Evolutionary conservation across 2,888 invertebrate genomes (phyloP).

Genomic region (Cabera pusaria): DNA sequence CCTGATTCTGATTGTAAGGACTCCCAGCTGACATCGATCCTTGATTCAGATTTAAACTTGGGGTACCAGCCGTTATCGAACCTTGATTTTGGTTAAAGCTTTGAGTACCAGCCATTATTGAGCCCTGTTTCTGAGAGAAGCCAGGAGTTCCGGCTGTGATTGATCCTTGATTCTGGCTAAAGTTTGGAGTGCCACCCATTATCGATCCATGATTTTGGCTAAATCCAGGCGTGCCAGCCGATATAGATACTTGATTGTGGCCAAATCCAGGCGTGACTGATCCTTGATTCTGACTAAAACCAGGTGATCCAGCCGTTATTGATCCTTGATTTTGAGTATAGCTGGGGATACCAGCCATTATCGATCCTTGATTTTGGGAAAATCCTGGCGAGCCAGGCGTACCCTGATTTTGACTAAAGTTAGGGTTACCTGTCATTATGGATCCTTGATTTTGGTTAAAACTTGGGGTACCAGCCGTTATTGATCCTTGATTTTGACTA

Average conservation of each 20-base stretch:
- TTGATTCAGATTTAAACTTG: slow-evolving; percentile 24
- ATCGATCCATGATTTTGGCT: slow-evolving; percentile 17
- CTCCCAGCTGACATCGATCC: slow-evolving; percentile 10
- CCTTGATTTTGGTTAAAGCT: slow-evolving; percentile 28
- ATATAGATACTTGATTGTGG: slow-evolving; percentile 15
- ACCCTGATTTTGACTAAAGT: slow-evolving; percentile 11
- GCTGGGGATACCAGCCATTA: slow-evolving; percentile 4
- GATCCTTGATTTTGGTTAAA: slow-evolving; percentile 37
- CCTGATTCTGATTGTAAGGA: slow-evolving; percentile 11
- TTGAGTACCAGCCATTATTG: slow-evolving; percentile 21
- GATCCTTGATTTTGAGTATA: slow-evolving; percentile 17
- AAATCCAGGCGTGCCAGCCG: slow-evolving; percentile 7
- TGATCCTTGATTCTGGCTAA: slow-evolving; percentile 15
- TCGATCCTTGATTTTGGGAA: slow-evolving; percentile 10
- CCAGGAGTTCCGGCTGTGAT: slow-evolving; percentile 3
- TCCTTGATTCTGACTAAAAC: slow-evolving; percentile 22
- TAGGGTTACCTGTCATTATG: slow-evolving; percentile 1
- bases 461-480: slow-evolving; percentile 38
- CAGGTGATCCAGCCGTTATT: slow-evolving; percentile 22
- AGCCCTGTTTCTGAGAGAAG: slow-evolving; percentile 9
- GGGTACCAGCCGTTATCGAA: slow-evolving; percentile 21
- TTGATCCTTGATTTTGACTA: slow-evolving; percentile 18
- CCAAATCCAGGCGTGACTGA: slow-evolving; percentile 6
- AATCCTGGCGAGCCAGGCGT: slow-evolving; percentile 4
- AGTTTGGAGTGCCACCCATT: slow-evolving; percentile 18